Percentiles rank a stretch among this genome's conserved stretches.
Conservation (phyloP, 2,888 invertebrate genomes). For the Temnothorax unifasciatus region DNA sequence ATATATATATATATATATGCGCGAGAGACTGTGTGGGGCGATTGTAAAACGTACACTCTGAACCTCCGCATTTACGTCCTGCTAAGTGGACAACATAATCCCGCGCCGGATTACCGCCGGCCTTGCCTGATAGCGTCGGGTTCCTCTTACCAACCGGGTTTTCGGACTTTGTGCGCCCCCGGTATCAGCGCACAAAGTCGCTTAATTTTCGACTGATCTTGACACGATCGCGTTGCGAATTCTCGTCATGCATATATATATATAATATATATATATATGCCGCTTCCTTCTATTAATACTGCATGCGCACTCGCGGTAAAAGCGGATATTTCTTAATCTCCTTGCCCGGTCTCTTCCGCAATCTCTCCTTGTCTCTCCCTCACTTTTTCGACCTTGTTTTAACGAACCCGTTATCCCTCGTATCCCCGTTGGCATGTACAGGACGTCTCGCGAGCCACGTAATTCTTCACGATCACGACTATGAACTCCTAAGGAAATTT, state of each 20-base stretch:
- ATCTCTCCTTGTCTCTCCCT: conserved; percentile 62
- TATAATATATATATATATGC: not conserved
- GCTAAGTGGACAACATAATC: conserved; percentile 78
- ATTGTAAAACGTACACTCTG: conserved; percentile 60
- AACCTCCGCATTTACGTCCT: conserved; percentile 76
- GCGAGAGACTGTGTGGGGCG: conserved; percentile 1
- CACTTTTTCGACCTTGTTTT: conserved; percentile 42
- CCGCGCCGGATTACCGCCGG: conserved; percentile 67
- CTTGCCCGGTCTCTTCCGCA: conserved; percentile 3
- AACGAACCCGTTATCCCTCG: conserved; percentile 24
- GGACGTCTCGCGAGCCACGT: not conserved
- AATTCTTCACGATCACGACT: conserved; percentile 13
- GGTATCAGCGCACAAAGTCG: conserved; percentile 69
- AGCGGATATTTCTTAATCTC: conserved; percentile 46
- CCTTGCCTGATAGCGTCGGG: conserved; percentile 28
- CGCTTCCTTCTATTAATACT: conserved; percentile 37
- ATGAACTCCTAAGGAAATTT: not conserved
- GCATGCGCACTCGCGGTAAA: conserved; percentile 28
- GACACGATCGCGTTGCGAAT: conserved; percentile 67
- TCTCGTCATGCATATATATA: conserved; percentile 16
- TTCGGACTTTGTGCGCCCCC: conserved; percentile 29
- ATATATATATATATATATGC: too few species aligned
- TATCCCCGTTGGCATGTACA: conserved; percentile 7
- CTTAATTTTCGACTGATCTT: conserved; percentile 78
- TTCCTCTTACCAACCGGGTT: conserved; percentile 44